Conservation (phyloP, 2,113 vertebrate genomes). For the Ctenodactylus gundi region DNA sequence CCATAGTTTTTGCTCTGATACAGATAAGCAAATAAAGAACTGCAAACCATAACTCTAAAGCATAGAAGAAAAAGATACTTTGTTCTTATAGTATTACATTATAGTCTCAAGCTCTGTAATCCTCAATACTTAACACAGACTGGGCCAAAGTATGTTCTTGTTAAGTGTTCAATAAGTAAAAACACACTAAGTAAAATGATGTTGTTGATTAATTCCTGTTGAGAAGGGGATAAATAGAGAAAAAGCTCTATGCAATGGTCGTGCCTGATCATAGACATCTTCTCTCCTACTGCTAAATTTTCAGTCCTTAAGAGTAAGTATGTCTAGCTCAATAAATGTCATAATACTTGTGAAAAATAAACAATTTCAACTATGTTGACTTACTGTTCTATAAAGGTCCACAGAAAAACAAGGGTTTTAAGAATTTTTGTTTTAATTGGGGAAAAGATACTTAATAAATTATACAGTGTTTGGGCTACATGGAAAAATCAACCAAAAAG, state of each 20-base stretch:
- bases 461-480: neutral
- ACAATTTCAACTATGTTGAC: neutral
- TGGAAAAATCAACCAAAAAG: neutral
- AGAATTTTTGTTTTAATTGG: neutral
- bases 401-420: neutral
- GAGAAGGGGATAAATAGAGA: neutral
- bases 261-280: neutral
- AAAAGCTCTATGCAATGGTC: neutral
- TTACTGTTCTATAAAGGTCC: neutral
- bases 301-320: neutral
- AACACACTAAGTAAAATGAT: neutral
- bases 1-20: neutral
- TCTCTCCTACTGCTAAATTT: neutral
- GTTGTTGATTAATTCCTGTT: too few species aligned
- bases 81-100: neutral
- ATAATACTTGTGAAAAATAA: neutral
- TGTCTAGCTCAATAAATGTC: neutral
- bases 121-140: neutral
- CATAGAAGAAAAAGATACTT: neutral
- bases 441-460: neutral
- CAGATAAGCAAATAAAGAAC: neutral
- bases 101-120: neutral
- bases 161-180: neutral
- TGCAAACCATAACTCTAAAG: neutral
- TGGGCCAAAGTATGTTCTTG: neutral